Evolutionary conservation across 2,113 vertebrate genomes (phyloP).

Genomic region (Donacobius atricapilla): DNA sequence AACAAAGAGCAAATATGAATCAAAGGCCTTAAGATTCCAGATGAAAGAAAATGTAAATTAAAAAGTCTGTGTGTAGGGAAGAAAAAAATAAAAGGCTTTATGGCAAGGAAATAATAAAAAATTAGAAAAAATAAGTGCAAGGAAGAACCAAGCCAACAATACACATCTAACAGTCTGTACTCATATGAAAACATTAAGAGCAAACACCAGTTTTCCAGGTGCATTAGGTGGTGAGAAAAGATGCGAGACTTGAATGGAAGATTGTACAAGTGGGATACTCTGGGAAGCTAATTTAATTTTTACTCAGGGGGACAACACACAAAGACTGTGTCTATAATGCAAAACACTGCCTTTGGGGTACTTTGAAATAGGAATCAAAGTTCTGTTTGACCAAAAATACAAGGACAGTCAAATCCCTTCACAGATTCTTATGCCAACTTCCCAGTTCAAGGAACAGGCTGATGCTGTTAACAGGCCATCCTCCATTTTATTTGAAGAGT

Average conservation of each 20-base stretch:
- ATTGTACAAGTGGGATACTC: background rate
- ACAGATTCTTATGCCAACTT: background rate
- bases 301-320: background rate
- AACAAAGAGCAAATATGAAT: background rate
- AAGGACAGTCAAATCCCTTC: background rate
- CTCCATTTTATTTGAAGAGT: background rate
- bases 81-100: background rate
- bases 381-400: background rate
- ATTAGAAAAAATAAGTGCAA: background rate
- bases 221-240: background rate
- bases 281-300: background rate
- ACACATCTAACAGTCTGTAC: background rate
- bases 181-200: background rate
- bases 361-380: background rate
- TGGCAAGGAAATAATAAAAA: background rate
- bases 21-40: background rate
- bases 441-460: background rate
- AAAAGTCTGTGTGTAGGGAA: background rate
- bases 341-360: background rate
- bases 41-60: background rate
- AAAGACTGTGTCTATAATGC: accelerated
- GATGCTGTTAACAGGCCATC: background rate
- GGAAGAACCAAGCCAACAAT: background rate
- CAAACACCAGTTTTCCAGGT: background rate
- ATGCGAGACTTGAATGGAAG: background rate